These are phyloP conservation scores for Notolepis coatsorum DNA, from an alignment of 2,797 vertebrate species.

Conservation along the genomic window DNA sequence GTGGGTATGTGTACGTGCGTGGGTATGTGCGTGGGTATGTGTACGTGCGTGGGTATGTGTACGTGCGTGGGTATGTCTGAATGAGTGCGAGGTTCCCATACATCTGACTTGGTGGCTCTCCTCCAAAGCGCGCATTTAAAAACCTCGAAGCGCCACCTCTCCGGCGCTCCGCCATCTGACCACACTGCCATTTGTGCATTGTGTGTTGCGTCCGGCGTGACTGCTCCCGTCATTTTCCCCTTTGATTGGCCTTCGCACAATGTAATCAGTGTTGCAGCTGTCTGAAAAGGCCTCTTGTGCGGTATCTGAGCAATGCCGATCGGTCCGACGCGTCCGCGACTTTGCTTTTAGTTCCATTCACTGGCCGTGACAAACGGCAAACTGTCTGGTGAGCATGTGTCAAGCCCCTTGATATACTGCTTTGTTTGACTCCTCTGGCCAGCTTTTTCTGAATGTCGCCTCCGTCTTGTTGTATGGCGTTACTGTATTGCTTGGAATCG, in stretches of 20 bases:
- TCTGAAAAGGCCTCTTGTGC: constrained; percentile 84
- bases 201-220: constrained; percentile 77
- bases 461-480: constrained; percentile 61
- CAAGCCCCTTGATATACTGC: constrained; percentile 82
- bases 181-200: constrained; percentile 79
- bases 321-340: constrained; percentile 73
- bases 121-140: constrained; percentile 61
- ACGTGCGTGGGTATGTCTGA: neutral
- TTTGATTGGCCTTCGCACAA: constrained; percentile 85
- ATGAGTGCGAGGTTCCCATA: constrained; percentile 42
- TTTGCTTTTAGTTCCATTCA: constrained; percentile 83
- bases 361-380: constrained; percentile 80
- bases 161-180: no score
- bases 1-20: no score
- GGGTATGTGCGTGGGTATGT: no score
- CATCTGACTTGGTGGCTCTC: constrained; percentile 32
- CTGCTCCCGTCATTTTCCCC: constrained; percentile 82
- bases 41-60: neutral
- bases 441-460: constrained; percentile 67
- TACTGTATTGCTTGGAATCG: constrained; percentile 74
- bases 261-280: constrained; percentile 82
- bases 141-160: constrained; percentile 16
- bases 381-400: constrained; percentile 83
- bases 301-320: constrained; percentile 77
- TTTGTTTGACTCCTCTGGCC: constrained; percentile 76